phyloP scores from a whole-genome alignment of 2,113 vertebrate genomes.

The Rafetus swinhoei region DNA sequence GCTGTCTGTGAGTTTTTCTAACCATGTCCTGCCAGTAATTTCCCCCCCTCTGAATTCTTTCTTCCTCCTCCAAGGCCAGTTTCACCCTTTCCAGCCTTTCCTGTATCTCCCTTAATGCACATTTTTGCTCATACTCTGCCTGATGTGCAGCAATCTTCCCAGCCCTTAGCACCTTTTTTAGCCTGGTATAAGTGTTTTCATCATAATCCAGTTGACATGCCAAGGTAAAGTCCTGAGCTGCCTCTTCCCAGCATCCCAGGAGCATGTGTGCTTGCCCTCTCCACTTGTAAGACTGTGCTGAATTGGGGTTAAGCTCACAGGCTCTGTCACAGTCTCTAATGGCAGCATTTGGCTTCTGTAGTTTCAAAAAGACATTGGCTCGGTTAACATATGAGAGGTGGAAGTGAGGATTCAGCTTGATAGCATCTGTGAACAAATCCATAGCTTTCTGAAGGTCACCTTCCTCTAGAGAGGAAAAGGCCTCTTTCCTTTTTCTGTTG shows the following conservation, averaged over 20 bases:
- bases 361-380: constrained; percentile 88
- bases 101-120: constrained; percentile 78
- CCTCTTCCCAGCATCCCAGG: constrained; percentile 85
- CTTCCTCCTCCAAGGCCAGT: constrained; percentile 83
- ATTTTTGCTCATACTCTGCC: constrained; percentile 82
- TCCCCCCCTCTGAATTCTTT: constrained; percentile 76
- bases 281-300: constrained; percentile 86
- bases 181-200: constrained; percentile 78
- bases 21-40: background rate
- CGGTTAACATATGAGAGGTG: constrained; percentile 89
- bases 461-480: background rate
- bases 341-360: constrained; percentile 84
- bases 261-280: constrained; percentile 82
- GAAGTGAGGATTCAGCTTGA: constrained; percentile 86
- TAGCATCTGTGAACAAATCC: constrained; percentile 87
- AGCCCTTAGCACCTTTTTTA: constrained; percentile 83
- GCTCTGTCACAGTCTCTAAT: constrained; percentile 82
- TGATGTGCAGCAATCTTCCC: constrained; percentile 79
- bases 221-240: constrained; percentile 79
- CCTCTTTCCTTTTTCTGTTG: background rate
- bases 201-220: constrained; percentile 86
- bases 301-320: constrained; percentile 83
- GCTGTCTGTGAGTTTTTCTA: background rate
- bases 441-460: constrained; percentile 84
- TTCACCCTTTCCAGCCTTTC: constrained; percentile 79